Evolutionary conservation across 2,113 vertebrate species (phyloP), one percentile per base, ranked within the genome.

Genomic region (Cottus gobio): DNA sequence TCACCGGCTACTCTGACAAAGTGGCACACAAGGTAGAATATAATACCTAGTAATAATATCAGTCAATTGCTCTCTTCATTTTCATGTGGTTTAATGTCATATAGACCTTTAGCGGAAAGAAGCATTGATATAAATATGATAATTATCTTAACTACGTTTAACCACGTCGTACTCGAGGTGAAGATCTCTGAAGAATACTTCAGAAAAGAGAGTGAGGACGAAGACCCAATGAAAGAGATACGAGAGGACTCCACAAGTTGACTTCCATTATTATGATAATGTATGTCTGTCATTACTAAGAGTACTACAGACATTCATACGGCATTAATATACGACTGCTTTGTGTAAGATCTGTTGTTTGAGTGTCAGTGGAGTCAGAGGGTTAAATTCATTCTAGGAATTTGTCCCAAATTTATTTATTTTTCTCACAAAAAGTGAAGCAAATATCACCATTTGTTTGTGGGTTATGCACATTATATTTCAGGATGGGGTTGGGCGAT

Each of bases 111-210:
- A 5, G 34, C 9, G 24, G 44, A 52, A 56, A 78, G 28, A 52
- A n/a, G 24, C 22, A 74, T 77, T 52, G 66, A 30, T 26, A 46
- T 12, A 37, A 79, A 80, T 72, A 20, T 69, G 57, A 44, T 16
- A 86, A 37, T 56, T 46, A 79, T n/a, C 44, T 69, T 20, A 68
- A 80, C 58, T 46, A 48, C 65, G 26, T 79, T 82, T 30, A 69
- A 30, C 80, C 37, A 75, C 73, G 15, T 64, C 15, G 24, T 54
- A 39, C 67, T 89, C 70, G 22, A 86, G 54, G 36, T 77, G 75
- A 77, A 52, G 16, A 31, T 72, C 15, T 62, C 42, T 80, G 54
- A 71, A 84, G 77, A 75, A 50, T 44, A 46, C 79, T 86, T 83
- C 34, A 77, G 30, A 68, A 52, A 67, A 36, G 24, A 57, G 60